A percentile compares a stretch with the other conserved stretches of the same genome.
These are phyloP conservation scores for Anguilla japonica DNA, from an alignment of 2,113 vertebrate genomes.

Conservation along the genomic window DNA sequence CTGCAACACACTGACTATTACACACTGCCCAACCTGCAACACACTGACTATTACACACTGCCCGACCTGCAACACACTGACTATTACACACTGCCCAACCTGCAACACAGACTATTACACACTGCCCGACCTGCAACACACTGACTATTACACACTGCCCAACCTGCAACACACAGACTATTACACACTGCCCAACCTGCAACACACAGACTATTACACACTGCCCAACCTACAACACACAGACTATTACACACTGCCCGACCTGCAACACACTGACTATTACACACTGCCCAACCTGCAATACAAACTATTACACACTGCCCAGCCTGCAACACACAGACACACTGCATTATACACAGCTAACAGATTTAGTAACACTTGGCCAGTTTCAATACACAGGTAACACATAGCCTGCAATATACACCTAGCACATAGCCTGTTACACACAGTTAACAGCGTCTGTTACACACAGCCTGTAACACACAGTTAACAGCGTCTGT, in stretches of 20 bases:
- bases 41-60: too few relatives aligned
- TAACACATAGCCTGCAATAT: background rate
- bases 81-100: background rate
- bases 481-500: too few relatives aligned
- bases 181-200: background rate
- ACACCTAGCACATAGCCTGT: background rate
- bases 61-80: background rate
- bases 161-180: background rate
- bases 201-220: background rate
- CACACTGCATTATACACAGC: too few relatives aligned
- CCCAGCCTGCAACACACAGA: background rate
- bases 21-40: background rate
- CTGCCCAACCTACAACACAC: background rate
- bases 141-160: background rate
- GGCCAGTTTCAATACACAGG: too few relatives aligned
- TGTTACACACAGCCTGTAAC: too few relatives aligned
- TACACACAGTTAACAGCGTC: too few relatives aligned
- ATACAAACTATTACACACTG: background rate
- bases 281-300: background rate
- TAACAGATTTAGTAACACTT: too few relatives aligned
- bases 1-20: background rate
- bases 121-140: too few relatives aligned
- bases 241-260: background rate
- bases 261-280: background rate
- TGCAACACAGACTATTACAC: slow-evolving; percentile 6